Percentiles rank a stretch among this genome's conserved stretches.
These are phyloP conservation scores for Polyommatus icarus DNA, from an alignment of 2,888 invertebrate species.

Conservation along the genomic window DNA sequence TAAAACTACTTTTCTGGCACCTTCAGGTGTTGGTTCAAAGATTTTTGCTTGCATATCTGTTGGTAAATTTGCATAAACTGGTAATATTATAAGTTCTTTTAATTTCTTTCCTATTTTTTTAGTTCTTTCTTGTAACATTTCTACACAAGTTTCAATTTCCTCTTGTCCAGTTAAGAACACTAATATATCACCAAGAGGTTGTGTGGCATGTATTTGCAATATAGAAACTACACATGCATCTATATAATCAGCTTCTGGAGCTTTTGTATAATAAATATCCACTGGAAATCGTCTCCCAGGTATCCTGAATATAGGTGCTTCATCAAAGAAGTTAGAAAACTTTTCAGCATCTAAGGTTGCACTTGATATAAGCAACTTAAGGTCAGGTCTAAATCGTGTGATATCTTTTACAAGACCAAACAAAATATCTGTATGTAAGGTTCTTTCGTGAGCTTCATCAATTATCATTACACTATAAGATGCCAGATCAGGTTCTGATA, in stretches of 20 bases:
- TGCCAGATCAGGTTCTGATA: slow-evolving; percentile 97
- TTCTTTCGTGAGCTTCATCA: slow-evolving; percentile 99
- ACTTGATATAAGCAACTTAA: slow-evolving; percentile 98
- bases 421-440: slow-evolving; percentile 98
- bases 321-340: slow-evolving; percentile 98
- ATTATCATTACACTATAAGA: slow-evolving; percentile 99
- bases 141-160: slow-evolving; percentile 94
- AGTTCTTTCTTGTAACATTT: slow-evolving; percentile 93
- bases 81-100: slow-evolving; percentile 93
- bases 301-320: slow-evolving; percentile 98
- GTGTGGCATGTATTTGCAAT: slow-evolving; percentile 98
- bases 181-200: slow-evolving; percentile 96
- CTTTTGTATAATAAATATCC: slow-evolving; percentile 99
- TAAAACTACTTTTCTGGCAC: slow-evolving; percentile 97
- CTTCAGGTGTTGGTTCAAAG: slow-evolving; percentile 98
- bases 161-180: slow-evolving; percentile 98
- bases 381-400: slow-evolving; percentile 93
- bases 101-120: slow-evolving; percentile 96
- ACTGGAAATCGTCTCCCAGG: slow-evolving; percentile 99
- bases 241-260: slow-evolving; percentile 99
- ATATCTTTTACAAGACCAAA: slow-evolving; percentile 99
- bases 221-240: slow-evolving; percentile 99
- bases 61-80: slow-evolving; percentile 98
- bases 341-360: slow-evolving; percentile 99
- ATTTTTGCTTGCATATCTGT: slow-evolving; percentile 99